A percentile compares a stretch with the other conserved stretches of the same genome.
phyloP scores from a whole-genome alignment of 2,888 invertebrate species.

The Torymus auratus region DNA sequence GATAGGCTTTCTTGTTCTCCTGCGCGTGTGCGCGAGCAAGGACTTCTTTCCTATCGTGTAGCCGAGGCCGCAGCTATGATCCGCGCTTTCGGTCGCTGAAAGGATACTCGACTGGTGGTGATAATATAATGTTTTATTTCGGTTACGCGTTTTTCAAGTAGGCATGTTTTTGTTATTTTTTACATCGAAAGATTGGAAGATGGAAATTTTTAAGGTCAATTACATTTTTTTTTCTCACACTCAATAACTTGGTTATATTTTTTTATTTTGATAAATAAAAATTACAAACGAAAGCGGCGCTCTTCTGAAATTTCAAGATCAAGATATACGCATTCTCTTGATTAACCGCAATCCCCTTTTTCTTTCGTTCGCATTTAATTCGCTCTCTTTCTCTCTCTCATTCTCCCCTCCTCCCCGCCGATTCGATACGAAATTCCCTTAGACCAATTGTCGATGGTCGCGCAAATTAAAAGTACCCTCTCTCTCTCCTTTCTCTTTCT shows the following conservation, averaged over 20 bases:
- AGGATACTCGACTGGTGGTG: too few relatives aligned
- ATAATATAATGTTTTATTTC: too few relatives aligned
- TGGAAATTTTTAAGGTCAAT: too few relatives aligned
- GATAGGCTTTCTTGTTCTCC: neutral
- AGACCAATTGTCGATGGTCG: conserved; percentile 31
- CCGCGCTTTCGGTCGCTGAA: neutral
- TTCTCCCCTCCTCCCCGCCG: neutral
- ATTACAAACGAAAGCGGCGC: neutral
- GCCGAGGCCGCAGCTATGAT: neutral
- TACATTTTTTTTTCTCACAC: too few relatives aligned
- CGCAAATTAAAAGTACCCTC: conserved; percentile 44
- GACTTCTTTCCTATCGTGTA: conserved; percentile 28
- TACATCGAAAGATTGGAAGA: too few relatives aligned
- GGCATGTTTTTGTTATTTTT: too few relatives aligned
- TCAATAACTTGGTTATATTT: too few relatives aligned
- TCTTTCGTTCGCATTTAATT: neutral
- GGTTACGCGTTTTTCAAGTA: too few relatives aligned
- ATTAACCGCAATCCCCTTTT: conserved; percentile 5
- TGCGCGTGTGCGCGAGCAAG: neutral
- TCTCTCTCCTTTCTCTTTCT: too few relatives aligned
- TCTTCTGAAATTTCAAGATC: neutral
- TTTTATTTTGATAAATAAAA: too few relatives aligned
- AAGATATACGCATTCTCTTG: conserved; percentile 6
- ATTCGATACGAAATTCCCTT: conserved; percentile 34
- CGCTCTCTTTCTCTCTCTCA: neutral